These are phyloP conservation scores for Turnix velox DNA, from an alignment of 2,113 vertebrate genomes.

Conservation along the genomic window DNA sequence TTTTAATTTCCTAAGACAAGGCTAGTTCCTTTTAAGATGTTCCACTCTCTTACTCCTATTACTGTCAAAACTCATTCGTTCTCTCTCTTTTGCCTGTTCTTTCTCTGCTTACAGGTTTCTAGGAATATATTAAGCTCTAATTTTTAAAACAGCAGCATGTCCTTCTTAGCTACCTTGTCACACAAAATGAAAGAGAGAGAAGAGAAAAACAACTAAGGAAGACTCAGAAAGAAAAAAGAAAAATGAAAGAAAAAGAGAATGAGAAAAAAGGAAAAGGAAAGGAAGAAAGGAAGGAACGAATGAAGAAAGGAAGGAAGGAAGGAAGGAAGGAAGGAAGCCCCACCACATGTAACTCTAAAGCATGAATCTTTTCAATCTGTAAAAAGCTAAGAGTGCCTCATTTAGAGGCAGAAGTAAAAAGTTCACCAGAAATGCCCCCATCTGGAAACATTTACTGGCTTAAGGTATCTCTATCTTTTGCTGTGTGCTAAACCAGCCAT, in stretches of 20 bases:
- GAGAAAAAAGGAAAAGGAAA: no score
- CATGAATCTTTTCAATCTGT: constrained; percentile 37
- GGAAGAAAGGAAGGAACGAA: accelerated
- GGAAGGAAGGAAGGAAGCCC: not conserved
- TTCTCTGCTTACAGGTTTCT: constrained; percentile 41
- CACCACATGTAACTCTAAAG: not conserved
- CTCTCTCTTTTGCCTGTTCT: not conserved
- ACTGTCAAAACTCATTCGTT: constrained; percentile 31
- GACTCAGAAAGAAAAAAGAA: not conserved
- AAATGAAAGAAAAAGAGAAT: not conserved
- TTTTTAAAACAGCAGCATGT: not conserved
- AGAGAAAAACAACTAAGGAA: not conserved
- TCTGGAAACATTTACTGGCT: constrained; percentile 71
- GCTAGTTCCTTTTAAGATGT: constrained; percentile 55
- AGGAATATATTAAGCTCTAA: constrained; percentile 28
- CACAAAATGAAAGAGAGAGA: not conserved
- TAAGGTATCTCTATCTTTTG: constrained; percentile 61
- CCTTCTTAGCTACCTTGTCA: not conserved
- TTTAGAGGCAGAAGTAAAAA: constrained; percentile 53
- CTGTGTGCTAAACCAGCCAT: constrained; percentile 48
- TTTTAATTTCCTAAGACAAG: constrained; percentile 64
- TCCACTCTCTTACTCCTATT: constrained; percentile 21
- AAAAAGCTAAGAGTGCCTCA: constrained; percentile 47
- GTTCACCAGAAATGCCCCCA: constrained; percentile 63
- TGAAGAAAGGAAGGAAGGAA: accelerated